Evolutionary conservation across 2,797 vertebrate genomes (phyloP).

Genomic region (Phoebastria nigripes): DNA sequence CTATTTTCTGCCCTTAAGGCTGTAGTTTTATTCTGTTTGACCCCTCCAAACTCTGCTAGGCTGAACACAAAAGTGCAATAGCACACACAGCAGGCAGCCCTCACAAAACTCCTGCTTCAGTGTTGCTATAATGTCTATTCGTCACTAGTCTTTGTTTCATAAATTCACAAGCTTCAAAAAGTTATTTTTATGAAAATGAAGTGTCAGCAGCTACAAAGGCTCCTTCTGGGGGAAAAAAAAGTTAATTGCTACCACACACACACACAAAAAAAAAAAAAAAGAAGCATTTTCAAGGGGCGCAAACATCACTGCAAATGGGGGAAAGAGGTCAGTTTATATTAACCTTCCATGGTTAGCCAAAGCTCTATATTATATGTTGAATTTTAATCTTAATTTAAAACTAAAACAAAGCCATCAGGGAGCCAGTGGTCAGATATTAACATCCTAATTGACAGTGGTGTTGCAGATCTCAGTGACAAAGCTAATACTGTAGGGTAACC

Average conservation of each 20-base stretch:
- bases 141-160: neutral
- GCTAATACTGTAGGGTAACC: neutral
- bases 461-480: neutral
- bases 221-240: rapidly evolving
- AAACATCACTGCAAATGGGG: neutral
- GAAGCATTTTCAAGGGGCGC: neutral
- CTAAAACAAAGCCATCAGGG: neutral
- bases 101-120: neutral
- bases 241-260: neutral
- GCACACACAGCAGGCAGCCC: neutral
- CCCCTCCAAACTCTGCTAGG: neutral
- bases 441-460: neutral
- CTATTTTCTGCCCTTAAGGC: neutral
- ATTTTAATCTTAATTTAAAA: neutral
- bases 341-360: neutral
- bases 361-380: neutral
- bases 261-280: neutral
- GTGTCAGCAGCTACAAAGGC: neutral
- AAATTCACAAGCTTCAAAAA: neutral
- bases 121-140: neutral
- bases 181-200: neutral
- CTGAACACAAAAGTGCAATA: neutral
- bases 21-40: neutral
- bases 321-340: neutral
- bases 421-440: neutral